phyloP scores from a whole-genome alignment of 1,140 invertebrate species.

The Drosophila truncata region DNA sequence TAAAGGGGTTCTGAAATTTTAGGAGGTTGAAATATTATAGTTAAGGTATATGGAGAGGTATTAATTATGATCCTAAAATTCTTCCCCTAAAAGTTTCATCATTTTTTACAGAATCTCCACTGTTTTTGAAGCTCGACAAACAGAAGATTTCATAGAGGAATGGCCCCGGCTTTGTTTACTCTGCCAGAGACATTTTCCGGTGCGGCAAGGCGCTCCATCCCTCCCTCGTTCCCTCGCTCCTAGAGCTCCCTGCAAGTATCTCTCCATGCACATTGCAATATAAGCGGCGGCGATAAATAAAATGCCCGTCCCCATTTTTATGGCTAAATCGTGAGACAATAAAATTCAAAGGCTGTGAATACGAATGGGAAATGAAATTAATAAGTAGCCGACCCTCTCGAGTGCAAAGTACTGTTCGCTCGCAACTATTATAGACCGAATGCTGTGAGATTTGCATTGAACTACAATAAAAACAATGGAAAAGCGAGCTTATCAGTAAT shows the following conservation, averaged over 20 bases:
- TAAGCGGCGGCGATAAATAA: constrained; percentile 45
- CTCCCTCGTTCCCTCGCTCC: background rate
- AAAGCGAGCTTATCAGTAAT: constrained; percentile 31
- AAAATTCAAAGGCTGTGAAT: constrained; percentile 43
- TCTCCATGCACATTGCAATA: constrained; percentile 24
- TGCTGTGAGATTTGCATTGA: constrained; percentile 52
- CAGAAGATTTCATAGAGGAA: constrained; percentile 31
- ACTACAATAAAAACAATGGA: constrained; percentile 7
- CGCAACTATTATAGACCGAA: constrained; percentile 56
- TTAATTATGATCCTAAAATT: no score
- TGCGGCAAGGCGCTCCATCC: background rate
- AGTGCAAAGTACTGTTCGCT: constrained; percentile 63
- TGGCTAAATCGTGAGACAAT: constrained; percentile 52
- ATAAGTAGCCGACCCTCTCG: constrained; percentile 9
- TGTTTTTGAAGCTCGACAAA: constrained; percentile 25
- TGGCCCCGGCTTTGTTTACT: constrained; percentile 35
- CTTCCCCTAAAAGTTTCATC: no score
- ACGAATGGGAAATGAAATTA: constrained; percentile 34
- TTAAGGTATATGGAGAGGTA: no score
- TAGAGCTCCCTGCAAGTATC: background rate
- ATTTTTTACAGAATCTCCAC: background rate
- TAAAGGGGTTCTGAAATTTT: no score
- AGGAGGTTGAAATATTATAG: no score
- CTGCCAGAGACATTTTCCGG: constrained; percentile 34
- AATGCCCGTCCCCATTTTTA: constrained; percentile 43